Conservation (phyloP, 2,888 invertebrate genomes). For the Melitaea athalia region DNA sequence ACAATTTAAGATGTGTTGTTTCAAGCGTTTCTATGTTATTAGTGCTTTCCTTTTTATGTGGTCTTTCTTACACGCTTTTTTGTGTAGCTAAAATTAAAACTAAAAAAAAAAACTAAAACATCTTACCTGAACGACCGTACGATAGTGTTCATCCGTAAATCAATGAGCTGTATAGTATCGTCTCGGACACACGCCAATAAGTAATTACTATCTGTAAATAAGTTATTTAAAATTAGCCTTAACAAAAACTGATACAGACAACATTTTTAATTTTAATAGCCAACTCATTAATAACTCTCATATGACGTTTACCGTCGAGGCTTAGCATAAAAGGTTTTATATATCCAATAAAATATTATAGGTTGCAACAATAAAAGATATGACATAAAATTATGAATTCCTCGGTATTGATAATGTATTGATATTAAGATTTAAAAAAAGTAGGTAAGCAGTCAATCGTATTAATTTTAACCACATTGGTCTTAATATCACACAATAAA, state of each 20-base stretch:
- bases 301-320: too few relatives aligned
- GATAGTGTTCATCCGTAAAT: conserved; percentile 96
- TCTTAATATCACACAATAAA: background rate
- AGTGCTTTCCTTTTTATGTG: too few relatives aligned
- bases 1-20: too few relatives aligned
- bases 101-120: background rate
- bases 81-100: background rate
- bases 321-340: too few relatives aligned
- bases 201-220: conserved; percentile 91
- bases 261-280: too few relatives aligned
- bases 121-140: conserved; percentile 93
- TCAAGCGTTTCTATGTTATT: too few relatives aligned
- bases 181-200: conserved; percentile 96
- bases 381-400: background rate
- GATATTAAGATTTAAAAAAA: background rate
- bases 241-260: background rate
- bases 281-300: too few relatives aligned
- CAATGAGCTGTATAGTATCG: conserved; percentile 96
- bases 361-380: background rate
- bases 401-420: background rate
- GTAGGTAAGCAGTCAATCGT: background rate
- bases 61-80: too few relatives aligned
- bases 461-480: background rate
- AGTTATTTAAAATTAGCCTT: conserved; percentile 30
- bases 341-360: background rate